phyloP scores from a whole-genome alignment of 35 echinoderm and acorn worm species.

The Acanthaster planci region DNA sequence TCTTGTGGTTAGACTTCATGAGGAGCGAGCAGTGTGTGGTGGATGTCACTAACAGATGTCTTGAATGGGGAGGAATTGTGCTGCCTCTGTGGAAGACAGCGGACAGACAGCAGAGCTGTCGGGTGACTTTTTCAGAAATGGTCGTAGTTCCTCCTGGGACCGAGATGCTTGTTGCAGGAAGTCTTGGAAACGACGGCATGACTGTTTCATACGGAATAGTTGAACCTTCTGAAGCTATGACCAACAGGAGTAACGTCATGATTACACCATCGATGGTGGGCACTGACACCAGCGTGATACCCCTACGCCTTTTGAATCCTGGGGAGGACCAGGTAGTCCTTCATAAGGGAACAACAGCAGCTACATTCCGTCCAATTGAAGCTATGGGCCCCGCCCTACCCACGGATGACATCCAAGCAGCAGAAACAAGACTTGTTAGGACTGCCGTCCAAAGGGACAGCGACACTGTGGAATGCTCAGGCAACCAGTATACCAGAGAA shows the following conservation, averaged over 20 bases:
- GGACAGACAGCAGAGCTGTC: background rate
- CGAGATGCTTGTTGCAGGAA: conserved; percentile 28
- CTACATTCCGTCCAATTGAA: background rate
- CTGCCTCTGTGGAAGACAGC: background rate
- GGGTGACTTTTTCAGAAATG: background rate
- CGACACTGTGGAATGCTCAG: background rate
- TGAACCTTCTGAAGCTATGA: background rate
- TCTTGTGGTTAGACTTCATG: conserved; percentile 30
- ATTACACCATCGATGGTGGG: background rate
- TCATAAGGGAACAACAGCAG: background rate
- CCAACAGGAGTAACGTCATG: background rate
- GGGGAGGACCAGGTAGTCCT: background rate
- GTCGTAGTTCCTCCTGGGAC: conserved; percentile 12
- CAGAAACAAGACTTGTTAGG: background rate
- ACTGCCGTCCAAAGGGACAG: background rate
- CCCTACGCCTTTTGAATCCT: background rate
- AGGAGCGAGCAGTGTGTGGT: background rate
- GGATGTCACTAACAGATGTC: background rate
- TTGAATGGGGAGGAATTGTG: background rate
- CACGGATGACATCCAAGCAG: background rate
- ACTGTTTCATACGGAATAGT: background rate
- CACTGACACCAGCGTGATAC: background rate
- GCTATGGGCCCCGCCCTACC: background rate
- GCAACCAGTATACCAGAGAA: too few relatives aligned
- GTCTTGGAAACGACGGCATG: background rate